Evolutionary conservation across 1,140 invertebrate species (phyloP).

Genomic region (Eulimnadia texana): DNA sequence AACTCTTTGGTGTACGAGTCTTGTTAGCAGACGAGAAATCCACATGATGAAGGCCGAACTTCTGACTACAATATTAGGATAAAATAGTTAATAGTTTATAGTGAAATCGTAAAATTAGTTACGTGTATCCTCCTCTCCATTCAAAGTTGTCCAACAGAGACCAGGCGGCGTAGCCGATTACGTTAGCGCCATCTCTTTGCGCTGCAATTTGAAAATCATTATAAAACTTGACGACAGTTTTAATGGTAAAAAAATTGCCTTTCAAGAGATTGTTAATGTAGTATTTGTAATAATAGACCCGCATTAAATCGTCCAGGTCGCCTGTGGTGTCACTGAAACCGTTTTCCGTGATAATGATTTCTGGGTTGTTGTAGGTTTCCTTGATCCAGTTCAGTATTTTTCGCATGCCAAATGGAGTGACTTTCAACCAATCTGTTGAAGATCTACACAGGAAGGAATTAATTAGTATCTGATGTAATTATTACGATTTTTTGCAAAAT

Average conservation of each 20-base stretch:
- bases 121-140: slow-evolving; percentile 21
- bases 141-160: slow-evolving; percentile 23
- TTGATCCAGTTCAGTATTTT: slow-evolving; percentile 21
- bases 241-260: not conserved
- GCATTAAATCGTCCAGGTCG: slow-evolving; percentile 35
- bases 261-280: slow-evolving; percentile 15
- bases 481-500: too few species aligned
- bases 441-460: not conserved
- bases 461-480: too few species aligned
- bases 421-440: slow-evolving; percentile 9
- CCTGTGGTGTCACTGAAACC: slow-evolving; percentile 20
- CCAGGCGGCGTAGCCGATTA: slow-evolving; percentile 21
- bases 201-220: slow-evolving; percentile 23
- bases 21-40: slow-evolving; percentile 49
- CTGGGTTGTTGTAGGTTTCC: slow-evolving; percentile 19
- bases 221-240: not conserved
- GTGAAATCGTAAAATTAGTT: not conserved
- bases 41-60: slow-evolving; percentile 58
- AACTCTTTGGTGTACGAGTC: slow-evolving; percentile 50
- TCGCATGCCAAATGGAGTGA: slow-evolving; percentile 19
- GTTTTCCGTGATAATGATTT: slow-evolving; percentile 22
- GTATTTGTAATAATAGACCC: slow-evolving; percentile 33
- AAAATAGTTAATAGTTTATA: not conserved
- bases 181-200: slow-evolving; percentile 18
- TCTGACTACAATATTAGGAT: slow-evolving; percentile 34